Evolutionary conservation across 2,888 invertebrate species (phyloP).

Genomic region (Drosophila neonasuta): DNA sequence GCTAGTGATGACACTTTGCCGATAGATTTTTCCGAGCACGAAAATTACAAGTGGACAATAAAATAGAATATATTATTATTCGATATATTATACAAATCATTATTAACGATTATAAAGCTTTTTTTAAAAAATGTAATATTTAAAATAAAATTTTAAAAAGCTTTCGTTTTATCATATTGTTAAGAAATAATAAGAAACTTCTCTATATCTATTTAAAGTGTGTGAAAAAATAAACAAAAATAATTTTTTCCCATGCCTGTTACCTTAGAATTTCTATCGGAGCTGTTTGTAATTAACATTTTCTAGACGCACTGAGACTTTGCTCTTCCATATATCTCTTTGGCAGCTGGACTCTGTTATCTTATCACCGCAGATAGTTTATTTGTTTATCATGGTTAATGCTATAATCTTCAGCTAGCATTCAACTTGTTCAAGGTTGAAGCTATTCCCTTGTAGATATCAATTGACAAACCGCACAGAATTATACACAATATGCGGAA

Average conservation of each 20-base stretch:
- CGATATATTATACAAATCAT: too few relatives aligned
- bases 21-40: background rate
- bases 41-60: background rate
- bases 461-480: conserved; percentile 14
- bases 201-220: background rate
- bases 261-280: too few relatives aligned
- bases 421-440: conserved; percentile 31
- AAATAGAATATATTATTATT: too few relatives aligned
- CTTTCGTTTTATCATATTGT: too few relatives aligned
- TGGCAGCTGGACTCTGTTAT: conserved; percentile 13
- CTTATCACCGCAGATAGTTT: conserved; percentile 44
- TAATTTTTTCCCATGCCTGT: too few relatives aligned
- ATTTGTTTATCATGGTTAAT: conserved; percentile 18
- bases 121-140: too few relatives aligned
- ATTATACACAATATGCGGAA: conserved; percentile 27
- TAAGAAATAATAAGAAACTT: background rate
- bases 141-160: too few relatives aligned
- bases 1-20: background rate
- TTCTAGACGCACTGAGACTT: background rate
- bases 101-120: too few relatives aligned
- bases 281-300: background rate
- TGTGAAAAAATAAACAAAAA: background rate
- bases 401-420: conserved; percentile 10
- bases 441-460: conserved; percentile 9
- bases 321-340: conserved; percentile 7